Base-by-base conservation (phyloP, 2,888 invertebrate genomes). In the Athalia cordata region DNA sequence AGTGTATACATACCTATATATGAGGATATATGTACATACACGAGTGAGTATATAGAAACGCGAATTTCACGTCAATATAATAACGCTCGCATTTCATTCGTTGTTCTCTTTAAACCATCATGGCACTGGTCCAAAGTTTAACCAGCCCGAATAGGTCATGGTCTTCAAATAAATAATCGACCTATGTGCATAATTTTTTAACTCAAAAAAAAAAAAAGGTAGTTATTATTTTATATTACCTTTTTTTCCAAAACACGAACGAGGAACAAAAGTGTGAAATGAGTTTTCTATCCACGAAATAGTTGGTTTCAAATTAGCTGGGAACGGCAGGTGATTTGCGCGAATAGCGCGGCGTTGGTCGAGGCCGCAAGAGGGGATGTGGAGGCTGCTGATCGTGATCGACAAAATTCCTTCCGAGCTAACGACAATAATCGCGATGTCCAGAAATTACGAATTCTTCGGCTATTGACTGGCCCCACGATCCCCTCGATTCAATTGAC, bases 361-460 rank as follows among this genome's bases (percentile, higher is more conserved):
- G 8, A 55, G n/a, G 29, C 29, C 29, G 29, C 29, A 29, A 29
- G 29, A 29, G 29, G 29, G 29, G 29, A 29, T 29, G 29, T 29
- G 29, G 29, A 29, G 29, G n/a, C 13, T 15, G 13, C 50, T 67
- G 13, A 6, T 67, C 15, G 15, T 15, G 52, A 57, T 70, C 29
- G n/a, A 11, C 5, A 11, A 57, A 70, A 55, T 70, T 70, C 55
- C n/a, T 55, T 55, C 15, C 13, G 29, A 29, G 43, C 6, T 55
- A 45, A 67, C 55, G 43, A 70, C 43, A 43, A 68, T 15, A 52
- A 15, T 29, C 43, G 15, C 45, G 5, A 57, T n/a, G 70, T 29
- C 15, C 55, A 70, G 70, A 55, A 70, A 70, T 70, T 55, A 29
- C 70, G 55, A 70, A 70, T 70, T 70, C 43, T 43, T 29, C 50